A percentile compares a stretch with the other conserved stretches of the same genome.
Evolutionary conservation across 2,797 vertebrate genomes (phyloP).

Genomic region (Trematomus bernacchii): DNA sequence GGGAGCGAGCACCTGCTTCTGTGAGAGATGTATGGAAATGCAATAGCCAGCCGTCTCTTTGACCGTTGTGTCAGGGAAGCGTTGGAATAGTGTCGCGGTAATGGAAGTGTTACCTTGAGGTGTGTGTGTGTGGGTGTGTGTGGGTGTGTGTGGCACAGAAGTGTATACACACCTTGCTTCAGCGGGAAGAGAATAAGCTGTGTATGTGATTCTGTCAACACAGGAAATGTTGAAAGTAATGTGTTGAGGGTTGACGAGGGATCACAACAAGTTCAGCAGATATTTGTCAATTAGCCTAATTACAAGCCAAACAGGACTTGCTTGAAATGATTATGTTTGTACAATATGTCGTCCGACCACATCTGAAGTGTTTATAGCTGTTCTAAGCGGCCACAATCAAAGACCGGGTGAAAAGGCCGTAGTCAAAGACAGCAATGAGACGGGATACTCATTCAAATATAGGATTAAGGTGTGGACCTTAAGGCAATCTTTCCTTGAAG

Average conservation of each 20-base stretch:
- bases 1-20: constrained; percentile 34
- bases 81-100: constrained; percentile 23
- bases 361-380: neutral
- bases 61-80: constrained; percentile 15
- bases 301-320: constrained; percentile 16
- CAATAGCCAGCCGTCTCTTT: constrained; percentile 27
- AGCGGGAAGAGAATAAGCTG: constrained; percentile 24
- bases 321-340: constrained; percentile 1
- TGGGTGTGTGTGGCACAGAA: constrained; percentile 20
- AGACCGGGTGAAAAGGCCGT: neutral
- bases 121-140: constrained; percentile 17
- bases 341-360: neutral
- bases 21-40: constrained; percentile 20
- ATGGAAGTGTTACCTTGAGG: constrained; percentile 46
- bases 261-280: constrained; percentile 3
- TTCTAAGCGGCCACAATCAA: neutral
- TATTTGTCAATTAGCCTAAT: constrained; percentile 18
- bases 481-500: neutral
- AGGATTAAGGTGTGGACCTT: neutral
- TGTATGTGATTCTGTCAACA: neutral
- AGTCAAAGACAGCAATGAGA: neutral
- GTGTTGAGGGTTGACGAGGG: constrained; percentile 1
- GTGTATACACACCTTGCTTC: too few species aligned
- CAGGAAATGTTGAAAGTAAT: constrained; percentile 25
- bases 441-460: neutral